Conservation (phyloP, 2,888 invertebrate genomes). For the Nematopogon swammerdamellus region DNA sequence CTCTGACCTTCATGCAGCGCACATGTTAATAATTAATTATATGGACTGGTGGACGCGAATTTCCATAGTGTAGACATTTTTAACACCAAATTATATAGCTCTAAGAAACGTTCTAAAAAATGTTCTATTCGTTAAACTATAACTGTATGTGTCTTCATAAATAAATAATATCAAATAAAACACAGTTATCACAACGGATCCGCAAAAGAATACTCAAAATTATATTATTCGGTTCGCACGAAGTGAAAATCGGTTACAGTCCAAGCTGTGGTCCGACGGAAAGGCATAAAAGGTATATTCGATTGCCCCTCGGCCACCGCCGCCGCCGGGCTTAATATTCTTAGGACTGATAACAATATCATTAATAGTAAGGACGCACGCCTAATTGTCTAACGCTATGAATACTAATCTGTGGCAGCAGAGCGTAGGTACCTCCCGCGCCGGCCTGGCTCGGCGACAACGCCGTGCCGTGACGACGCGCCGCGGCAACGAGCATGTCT, state of each 20-base stretch:
- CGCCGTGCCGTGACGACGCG: slow-evolving; percentile 26
- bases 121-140: too few relatives aligned
- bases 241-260: background rate
- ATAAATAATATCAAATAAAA: too few relatives aligned
- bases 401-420: slow-evolving; percentile 48
- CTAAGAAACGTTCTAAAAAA: too few relatives aligned
- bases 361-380: slow-evolving; percentile 55
- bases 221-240: background rate
- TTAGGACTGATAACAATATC: slow-evolving; percentile 52
- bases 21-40: too few relatives aligned
- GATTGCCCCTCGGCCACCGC: slow-evolving; percentile 33
- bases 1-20: too few relatives aligned
- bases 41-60: too few relatives aligned
- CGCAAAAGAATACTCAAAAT: too few relatives aligned
- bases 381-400: slow-evolving; percentile 45
- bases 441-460: slow-evolving; percentile 29
- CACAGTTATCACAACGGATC: too few relatives aligned
- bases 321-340: slow-evolving; percentile 39
- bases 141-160: too few relatives aligned
- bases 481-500: slow-evolving; percentile 40
- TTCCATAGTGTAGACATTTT: too few relatives aligned
- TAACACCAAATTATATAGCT: too few relatives aligned
- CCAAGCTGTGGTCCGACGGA: background rate
- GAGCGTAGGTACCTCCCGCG: too few relatives aligned
- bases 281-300: slow-evolving; percentile 40